phyloP scores from a whole-genome alignment of 2,888 invertebrate genomes.

The Eupithecia centaureata region DNA sequence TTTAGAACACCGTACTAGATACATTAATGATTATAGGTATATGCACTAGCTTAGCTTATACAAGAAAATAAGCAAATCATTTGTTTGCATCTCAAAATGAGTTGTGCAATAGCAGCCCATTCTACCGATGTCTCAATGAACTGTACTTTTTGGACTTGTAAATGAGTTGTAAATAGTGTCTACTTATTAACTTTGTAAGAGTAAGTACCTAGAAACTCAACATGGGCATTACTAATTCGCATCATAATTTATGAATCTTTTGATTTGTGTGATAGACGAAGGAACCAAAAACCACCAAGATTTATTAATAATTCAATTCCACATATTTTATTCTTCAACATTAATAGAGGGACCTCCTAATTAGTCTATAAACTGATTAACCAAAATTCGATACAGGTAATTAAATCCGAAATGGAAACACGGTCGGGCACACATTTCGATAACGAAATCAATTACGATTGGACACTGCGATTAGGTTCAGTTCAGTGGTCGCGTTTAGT shows the following conservation, averaged over 20 bases:
- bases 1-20: background rate
- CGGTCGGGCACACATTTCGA: constrained; percentile 54
- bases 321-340: constrained; percentile 39
- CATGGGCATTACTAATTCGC: constrained; percentile 19
- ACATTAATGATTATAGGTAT: background rate
- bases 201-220: background rate
- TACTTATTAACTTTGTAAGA: constrained; percentile 10
- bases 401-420: constrained; percentile 49
- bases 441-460: constrained; percentile 62
- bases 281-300: constrained; percentile 37
- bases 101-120: constrained; percentile 27
- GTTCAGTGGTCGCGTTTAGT: constrained; percentile 58
- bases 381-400: constrained; percentile 50
- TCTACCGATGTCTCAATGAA: constrained; percentile 38
- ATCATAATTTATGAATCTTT: constrained; percentile 31
- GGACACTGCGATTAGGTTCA: constrained; percentile 59
- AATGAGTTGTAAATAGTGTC: constrained; percentile 33
- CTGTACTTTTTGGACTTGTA: constrained; percentile 28
- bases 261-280: constrained; percentile 28
- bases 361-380: constrained; percentile 49
- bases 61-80: constrained; percentile 41
- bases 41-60: background rate
- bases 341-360: constrained; percentile 44
- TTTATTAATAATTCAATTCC: constrained; percentile 35
- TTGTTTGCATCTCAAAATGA: constrained; percentile 29